Conservation (phyloP, 2,797 vertebrate species). For the Apodemus agrarius region DNA sequence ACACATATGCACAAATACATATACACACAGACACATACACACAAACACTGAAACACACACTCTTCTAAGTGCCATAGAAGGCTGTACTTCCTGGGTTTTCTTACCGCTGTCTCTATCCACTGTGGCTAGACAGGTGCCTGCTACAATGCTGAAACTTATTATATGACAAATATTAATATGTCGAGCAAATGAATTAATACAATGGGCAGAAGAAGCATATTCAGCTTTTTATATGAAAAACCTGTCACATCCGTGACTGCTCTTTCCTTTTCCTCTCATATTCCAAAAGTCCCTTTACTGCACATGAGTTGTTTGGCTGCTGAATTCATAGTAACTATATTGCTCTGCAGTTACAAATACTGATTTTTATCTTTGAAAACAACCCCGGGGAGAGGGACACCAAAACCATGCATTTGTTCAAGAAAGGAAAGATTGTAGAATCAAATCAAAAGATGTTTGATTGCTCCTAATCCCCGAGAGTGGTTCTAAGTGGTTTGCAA, state of each 20-base stretch:
- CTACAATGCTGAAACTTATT: background rate
- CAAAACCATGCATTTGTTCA: background rate
- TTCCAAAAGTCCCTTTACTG: background rate
- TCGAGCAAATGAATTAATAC: conserved; percentile 12
- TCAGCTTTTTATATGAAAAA: background rate
- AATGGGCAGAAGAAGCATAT: background rate
- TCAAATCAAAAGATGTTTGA: conserved; percentile 23
- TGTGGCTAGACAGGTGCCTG: background rate
- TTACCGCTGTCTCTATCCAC: background rate
- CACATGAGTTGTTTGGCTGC: background rate
- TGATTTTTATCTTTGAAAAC: conserved; percentile 13
- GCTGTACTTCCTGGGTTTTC: background rate
- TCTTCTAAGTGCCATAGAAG: background rate
- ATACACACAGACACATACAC: background rate
- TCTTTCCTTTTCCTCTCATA: background rate
- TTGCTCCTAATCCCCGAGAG: background rate
- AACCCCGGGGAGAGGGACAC: background rate
- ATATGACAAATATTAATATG: background rate
- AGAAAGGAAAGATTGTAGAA: conserved; percentile 23
- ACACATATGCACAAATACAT: background rate
- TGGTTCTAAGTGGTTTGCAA: background rate
- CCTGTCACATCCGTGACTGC: background rate
- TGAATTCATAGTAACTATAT: background rate
- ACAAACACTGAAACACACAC: background rate
- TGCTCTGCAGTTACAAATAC: background rate